Conservation (phyloP, 2,113 vertebrate species). For the Archocentrus centrarchus region DNA sequence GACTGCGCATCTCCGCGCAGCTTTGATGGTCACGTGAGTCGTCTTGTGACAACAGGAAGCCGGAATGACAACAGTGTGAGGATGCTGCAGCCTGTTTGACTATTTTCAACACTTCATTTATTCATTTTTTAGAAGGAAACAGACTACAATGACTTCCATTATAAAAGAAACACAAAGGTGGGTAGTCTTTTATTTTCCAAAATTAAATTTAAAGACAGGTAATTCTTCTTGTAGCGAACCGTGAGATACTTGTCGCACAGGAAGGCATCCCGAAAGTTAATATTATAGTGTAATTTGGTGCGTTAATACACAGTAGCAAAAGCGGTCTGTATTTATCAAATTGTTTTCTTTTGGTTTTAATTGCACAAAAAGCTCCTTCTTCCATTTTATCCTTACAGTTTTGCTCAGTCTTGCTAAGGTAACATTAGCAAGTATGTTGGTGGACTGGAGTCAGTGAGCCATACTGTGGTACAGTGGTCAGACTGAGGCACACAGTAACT, state of each 20-base stretch:
- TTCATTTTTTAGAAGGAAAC: background rate
- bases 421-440: background rate
- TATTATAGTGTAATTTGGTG: background rate
- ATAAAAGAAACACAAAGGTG: conserved; percentile 84
- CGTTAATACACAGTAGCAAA: background rate
- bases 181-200: background rate
- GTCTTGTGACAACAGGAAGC: conserved; percentile 68
- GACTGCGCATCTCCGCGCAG: conserved; percentile 38
- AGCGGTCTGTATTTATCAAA: background rate
- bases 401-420: background rate
- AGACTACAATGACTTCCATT: conserved; percentile 74
- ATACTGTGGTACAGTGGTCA: background rate
- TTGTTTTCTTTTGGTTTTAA: background rate
- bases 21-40: conserved; percentile 40
- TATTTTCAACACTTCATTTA: background rate
- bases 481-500: background rate
- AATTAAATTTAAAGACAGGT: background rate
- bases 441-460: background rate
- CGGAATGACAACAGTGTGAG: conserved; percentile 30
- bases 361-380: background rate
- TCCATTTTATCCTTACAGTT: background rate
- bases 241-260: conserved; percentile 10
- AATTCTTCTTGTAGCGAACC: background rate
- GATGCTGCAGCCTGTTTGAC: conserved; percentile 22
- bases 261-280: background rate